Evolutionary conservation across 2,888 invertebrate species (phyloP), one percentile per base, ranked within the genome.

Genomic region (Anoplius nigerrimus): DNA sequence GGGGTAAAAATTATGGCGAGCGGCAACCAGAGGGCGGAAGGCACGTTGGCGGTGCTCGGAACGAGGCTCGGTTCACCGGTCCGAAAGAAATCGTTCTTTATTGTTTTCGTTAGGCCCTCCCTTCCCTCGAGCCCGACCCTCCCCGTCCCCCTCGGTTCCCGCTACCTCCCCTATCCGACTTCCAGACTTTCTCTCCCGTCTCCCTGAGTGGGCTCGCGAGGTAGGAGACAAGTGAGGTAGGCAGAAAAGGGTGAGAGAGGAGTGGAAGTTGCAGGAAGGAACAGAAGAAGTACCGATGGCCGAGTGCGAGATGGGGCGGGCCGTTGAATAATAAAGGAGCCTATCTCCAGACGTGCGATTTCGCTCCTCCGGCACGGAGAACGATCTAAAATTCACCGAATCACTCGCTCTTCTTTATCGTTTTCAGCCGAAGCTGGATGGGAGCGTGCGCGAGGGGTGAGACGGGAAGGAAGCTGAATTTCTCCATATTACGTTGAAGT

Each of bases 21-120:
- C 34, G 11, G 34, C 34, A 34, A 11, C 34, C 34, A 53, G 59
- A 57, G 54, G 54, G 59, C 13, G 52, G 66, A 68, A 76, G 42
- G 53, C 65, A 59, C 62, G 65, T 56, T 61, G 48, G 68, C 11
- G 34, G 11, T 34, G 34, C 11, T 34, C n/a, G n/a, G n/a, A n/a
- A 58, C 16, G 21, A 24, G 58, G 60, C 54, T 46, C 69, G 74
- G 71, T 60, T 75, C 78, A 75, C 64, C 78, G 76, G 78, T 62
- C 76, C 75, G 84, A 81, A 85, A 84, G 82, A 79, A 86, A 84
- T 85, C 83, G 83, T 75, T 74, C 84, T 86, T 87, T 87, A 86
- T 87, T 86, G 86, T 86, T 87, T 87, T 86, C 84, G 85, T 86
- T 87, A 85, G 82, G 69, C 67, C 69, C 74, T 75, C 71, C 72